phyloP scores from a whole-genome alignment of 2,888 invertebrate species.

The Ethmia dodecea region DNA sequence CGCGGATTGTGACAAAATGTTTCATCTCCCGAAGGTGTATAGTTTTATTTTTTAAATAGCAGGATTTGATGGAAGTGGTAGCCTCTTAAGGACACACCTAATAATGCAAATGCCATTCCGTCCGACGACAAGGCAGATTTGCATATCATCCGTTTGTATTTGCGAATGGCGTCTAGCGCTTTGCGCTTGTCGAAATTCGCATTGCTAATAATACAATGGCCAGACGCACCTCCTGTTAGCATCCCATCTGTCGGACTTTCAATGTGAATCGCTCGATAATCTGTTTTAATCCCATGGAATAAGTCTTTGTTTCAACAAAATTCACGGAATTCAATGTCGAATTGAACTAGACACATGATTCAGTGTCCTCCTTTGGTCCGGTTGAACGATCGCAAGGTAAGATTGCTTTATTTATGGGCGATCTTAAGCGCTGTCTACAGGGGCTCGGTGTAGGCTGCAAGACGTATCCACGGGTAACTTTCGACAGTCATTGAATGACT shows the following conservation, averaged over 20 bases:
- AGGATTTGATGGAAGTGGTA: conserved; percentile 12
- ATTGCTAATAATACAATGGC: conserved; percentile 69
- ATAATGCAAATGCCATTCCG: conserved; percentile 43
- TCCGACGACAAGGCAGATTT: conserved; percentile 48
- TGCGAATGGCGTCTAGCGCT: conserved; percentile 55
- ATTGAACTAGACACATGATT: conserved; percentile 48
- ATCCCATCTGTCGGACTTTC: conserved; percentile 44
- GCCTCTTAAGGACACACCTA: conserved; percentile 30
- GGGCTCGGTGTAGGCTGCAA: conserved; percentile 50
- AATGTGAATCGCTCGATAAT: conserved; percentile 28
- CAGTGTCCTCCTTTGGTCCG: conserved; percentile 38
- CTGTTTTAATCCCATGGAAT: conserved; percentile 34
- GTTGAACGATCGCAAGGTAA: conserved; percentile 37
- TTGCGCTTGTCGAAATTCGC: conserved; percentile 64
- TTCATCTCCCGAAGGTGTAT: too few species aligned
- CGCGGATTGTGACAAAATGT: not conserved
- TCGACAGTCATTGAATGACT: conserved; percentile 73
- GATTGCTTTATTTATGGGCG: conserved; percentile 44
- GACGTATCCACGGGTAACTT: conserved; percentile 61
- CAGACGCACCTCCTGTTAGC: conserved; percentile 56
- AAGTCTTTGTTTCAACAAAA: conserved; percentile 34
- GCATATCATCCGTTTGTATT: conserved; percentile 60
- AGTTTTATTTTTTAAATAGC: conserved; percentile 12
- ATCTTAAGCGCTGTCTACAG: conserved; percentile 46
- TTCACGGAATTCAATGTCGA: conserved; percentile 28